Percentiles rank a stretch among this genome's conserved stretches.
phyloP scores from a whole-genome alignment of 2,113 vertebrate species.

The Macroglossus sobrinus region DNA sequence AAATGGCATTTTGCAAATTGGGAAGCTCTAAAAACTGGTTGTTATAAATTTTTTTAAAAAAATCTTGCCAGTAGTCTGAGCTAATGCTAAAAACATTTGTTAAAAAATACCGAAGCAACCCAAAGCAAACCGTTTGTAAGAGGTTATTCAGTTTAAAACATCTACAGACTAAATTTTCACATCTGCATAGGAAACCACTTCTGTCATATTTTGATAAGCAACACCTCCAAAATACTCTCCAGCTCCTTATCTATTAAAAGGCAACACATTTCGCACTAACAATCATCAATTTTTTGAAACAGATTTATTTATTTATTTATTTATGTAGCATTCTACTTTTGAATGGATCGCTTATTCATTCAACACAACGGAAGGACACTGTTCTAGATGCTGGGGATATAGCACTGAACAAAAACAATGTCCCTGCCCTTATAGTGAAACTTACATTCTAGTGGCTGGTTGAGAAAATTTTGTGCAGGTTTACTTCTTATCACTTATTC shows the following conservation, averaged over 20 bases:
- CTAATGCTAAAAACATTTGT: neutral
- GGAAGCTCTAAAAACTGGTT: neutral
- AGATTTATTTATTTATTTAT: neutral
- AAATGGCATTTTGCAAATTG: neutral
- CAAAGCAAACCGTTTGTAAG: neutral
- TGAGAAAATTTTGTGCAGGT: constrained; percentile 1
- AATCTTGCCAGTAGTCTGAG: neutral
- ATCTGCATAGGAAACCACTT: neutral
- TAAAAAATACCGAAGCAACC: neutral
- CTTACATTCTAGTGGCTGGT: constrained; percentile 10
- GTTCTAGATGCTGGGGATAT: neutral
- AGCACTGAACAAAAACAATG: neutral
- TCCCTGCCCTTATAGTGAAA: neutral
- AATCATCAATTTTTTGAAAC: neutral
- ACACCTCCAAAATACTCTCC: neutral
- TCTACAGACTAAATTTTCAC: neutral
- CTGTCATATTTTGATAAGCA: neutral
- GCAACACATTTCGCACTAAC: neutral
- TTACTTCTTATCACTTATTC: constrained; percentile 28
- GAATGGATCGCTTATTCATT: neutral
- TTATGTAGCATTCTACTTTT: neutral
- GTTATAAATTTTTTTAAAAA: neutral
- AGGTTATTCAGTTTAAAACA: neutral
- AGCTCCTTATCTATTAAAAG: neutral
- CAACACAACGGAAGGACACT: neutral